phyloP scores from a whole-genome alignment of 1,140 invertebrate species.

The Dinoponera quadriceps region DNA sequence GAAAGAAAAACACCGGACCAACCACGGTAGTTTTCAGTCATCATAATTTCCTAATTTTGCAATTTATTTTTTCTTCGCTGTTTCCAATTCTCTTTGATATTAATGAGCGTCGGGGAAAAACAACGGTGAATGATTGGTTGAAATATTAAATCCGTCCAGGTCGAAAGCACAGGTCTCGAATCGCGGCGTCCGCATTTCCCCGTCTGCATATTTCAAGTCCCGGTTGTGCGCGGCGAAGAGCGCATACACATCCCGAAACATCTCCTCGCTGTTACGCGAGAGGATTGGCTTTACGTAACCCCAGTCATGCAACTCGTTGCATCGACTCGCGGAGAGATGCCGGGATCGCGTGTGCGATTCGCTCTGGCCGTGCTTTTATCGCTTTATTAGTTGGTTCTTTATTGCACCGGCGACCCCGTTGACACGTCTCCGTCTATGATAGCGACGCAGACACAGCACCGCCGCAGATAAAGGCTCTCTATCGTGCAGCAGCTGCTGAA shows the following conservation, averaged over 20 bases:
- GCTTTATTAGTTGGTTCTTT: conserved; percentile 70
- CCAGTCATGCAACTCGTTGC: conserved; percentile 45
- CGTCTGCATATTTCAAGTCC: background rate
- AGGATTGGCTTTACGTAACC: conserved; percentile 69
- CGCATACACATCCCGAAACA: conserved; percentile 4
- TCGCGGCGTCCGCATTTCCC: no score
- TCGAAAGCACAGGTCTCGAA: background rate
- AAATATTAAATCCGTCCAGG: no score
- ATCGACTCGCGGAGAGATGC: conserved; percentile 34
- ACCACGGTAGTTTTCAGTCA: background rate
- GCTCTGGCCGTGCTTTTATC: conserved; percentile 64
- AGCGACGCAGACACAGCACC: conserved; percentile 8
- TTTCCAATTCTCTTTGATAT: background rate
- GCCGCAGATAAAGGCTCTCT: conserved; percentile 28
- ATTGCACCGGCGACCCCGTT: conserved; percentile 62
- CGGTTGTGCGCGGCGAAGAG: conserved; percentile 3
- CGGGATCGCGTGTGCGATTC: conserved; percentile 65
- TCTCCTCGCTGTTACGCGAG: conserved; percentile 48
- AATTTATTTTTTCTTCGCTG: background rate
- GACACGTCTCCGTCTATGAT: conserved; percentile 32
- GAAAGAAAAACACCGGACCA: background rate
- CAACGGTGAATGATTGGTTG: background rate
- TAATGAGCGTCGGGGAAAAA: background rate
- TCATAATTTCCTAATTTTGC: background rate
- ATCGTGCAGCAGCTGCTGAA: conserved; percentile 9